Evolutionary conservation across 1,140 invertebrate genomes (phyloP), one percentile per base, ranked within the genome.

Genomic region (Papilio aristodemus): DNA sequence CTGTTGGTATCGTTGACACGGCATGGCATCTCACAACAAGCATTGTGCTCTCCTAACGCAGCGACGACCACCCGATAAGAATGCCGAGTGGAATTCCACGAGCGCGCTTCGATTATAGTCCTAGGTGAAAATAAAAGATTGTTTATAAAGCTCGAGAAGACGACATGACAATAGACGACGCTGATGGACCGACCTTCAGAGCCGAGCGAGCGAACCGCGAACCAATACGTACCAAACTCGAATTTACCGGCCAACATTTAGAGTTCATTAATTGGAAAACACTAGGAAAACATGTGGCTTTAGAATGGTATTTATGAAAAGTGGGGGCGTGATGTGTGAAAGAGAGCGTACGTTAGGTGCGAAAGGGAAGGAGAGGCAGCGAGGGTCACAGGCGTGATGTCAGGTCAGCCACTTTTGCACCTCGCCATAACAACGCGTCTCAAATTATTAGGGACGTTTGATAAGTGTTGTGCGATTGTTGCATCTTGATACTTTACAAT

Each of bases 341-440:
- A 19, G 81, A 78, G 85, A 89, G 36, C 57, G 77, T 14, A 27
- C 25, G 14, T 36, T 46, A 60, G 14, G 85, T 67, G 73, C 54
- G 83, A 90, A 50, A 59, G 83, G 70, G 85, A 87, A 59, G 78
- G 41, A 14, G 39, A 64, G 66, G 68, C 70, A 69, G 70, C 71
- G 72, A 84, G 87, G 91, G 91, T 92, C 90, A 91, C 83, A 86
- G 81, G 87, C 91, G 91, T 92, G 91, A 92, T 90, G 86, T 89
- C 85, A 89, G 91, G 91, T 92, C 89, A 92, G 90, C 84, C 85
- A 91, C 90, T 92, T 91, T 92, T 91, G 90, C 90, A 91, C 91
- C 90, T 91, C 88, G 81, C 84, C 79, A 84, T 89, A 91, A 91
- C 91, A 90, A 91, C 90, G 89, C 89, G 87, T 90, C 86, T 92